Evolutionary conservation across 2,113 vertebrate species (phyloP).

Genomic region (Helogale parvula): DNA sequence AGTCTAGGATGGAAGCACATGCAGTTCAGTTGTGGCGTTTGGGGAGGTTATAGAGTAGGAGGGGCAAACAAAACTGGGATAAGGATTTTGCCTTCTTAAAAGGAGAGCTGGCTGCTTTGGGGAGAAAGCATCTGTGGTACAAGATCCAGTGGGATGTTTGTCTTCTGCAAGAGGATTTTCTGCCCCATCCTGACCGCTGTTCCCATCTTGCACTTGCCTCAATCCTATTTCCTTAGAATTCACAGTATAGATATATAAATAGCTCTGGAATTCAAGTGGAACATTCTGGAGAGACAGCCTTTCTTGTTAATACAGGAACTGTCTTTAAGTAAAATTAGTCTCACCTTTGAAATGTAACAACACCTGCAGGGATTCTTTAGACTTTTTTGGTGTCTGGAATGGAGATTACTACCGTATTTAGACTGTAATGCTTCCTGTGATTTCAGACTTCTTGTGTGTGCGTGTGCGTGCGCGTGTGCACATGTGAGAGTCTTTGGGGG

Average conservation of each 20-base stretch:
- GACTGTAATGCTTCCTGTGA: neutral
- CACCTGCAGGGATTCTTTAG: neutral
- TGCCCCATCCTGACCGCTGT: neutral
- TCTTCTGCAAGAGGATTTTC: neutral
- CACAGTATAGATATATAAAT: conserved; percentile 11
- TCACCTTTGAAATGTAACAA: neutral
- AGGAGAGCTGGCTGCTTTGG: neutral
- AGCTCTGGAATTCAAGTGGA: conserved; percentile 22
- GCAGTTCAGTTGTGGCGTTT: neutral
- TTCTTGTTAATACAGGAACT: neutral
- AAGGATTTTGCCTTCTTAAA: neutral
- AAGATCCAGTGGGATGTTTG: neutral
- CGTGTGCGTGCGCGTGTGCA: accelerated
- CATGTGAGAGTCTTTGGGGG: accelerated
- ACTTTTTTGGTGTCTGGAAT: neutral
- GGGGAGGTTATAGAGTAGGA: neutral
- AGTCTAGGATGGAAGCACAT: neutral
- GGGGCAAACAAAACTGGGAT: neutral
- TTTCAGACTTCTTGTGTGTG: neutral
- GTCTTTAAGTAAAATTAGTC: conserved; percentile 1
- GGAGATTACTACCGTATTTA: neutral
- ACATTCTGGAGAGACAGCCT: neutral
- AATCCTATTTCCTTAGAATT: neutral
- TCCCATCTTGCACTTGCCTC: neutral
- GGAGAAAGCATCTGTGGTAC: neutral